phyloP scores from a whole-genome alignment of 2,113 vertebrate genomes.

The Leptobrachium ailaonicum region DNA sequence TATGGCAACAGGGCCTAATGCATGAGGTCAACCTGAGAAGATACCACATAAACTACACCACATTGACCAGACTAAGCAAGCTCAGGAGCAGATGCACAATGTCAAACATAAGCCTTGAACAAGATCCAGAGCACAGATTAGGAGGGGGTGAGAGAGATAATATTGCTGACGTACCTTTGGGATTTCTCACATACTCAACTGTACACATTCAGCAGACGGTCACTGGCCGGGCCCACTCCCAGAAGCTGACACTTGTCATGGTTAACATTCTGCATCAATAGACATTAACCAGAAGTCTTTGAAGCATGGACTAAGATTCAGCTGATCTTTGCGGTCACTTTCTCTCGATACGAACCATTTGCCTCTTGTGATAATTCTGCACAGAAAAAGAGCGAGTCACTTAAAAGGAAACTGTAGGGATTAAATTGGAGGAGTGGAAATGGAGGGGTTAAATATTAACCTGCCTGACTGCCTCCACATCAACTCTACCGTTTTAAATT shows the following conservation, averaged over 20 bases:
- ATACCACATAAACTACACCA: too few species aligned
- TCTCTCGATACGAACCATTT: background rate
- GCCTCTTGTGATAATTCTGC: background rate
- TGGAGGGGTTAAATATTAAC: too few species aligned
- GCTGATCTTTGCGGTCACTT: background rate
- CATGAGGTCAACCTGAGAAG: too few species aligned
- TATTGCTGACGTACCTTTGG: background rate
- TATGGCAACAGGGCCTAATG: too few species aligned
- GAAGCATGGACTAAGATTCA: background rate
- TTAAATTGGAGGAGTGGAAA: too few species aligned
- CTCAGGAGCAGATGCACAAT: background rate
- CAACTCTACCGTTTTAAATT: too few species aligned
- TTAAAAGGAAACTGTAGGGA: too few species aligned
- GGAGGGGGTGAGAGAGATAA: background rate
- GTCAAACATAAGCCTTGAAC: conserved; percentile 10
- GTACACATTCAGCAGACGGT: background rate
- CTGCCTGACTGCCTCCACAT: too few species aligned
- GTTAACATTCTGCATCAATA: background rate
- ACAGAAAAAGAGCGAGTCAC: too few species aligned
- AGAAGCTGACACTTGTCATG: conserved; percentile 1
- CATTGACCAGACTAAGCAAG: too few species aligned
- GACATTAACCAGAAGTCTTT: background rate
- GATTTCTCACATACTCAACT: background rate
- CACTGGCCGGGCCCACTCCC: background rate
- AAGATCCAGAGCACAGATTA: background rate